Base-by-base conservation (phyloP, 2,797 vertebrate genomes). In the Pampus argenteus region DNA sequence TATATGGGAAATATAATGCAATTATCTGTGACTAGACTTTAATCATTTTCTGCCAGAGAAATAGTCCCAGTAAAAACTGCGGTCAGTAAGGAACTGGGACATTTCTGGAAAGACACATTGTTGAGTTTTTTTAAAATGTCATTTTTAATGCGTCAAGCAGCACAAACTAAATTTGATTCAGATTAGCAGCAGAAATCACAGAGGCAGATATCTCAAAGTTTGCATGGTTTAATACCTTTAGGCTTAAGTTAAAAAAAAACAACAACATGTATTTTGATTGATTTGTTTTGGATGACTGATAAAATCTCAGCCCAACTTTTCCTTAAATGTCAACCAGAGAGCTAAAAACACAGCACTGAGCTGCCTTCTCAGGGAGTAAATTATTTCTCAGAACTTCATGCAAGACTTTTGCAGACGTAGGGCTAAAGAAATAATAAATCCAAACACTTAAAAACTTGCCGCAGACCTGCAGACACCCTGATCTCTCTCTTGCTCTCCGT, bases 51-150 rank as follows among this genome's bases (percentile, higher is more conserved):
- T 20, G 17, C 66, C 14, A 38, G 13, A 34, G 34, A 22, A 14
- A 38, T 6, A 26, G 11, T 20, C 51, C 18, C 13, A 49, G 18
- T 57, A 38, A 67, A 47, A 68, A 4, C 25, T 47, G 23, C 17
- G 2, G 9, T 45, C 13, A 38, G 10, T 9, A 40, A 55, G 6
- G 17, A 72, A 48, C 25, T 52, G 11, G 29, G 31, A 31, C 23
- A 58, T 64, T 23, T 66, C 29, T 63, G 34, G 23, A 31, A 51
- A 63, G 42, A 57, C 42, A 44, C 17, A 18, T 28, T 51, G 28
- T 22, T 20, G 48, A 60, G 38, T 58, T 47, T 56, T 47, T 56
- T 69, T 51, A 15, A 74, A 66, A 62, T 57, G 20, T 38, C 6
- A 52, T 74, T 81, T 34, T 63, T 42, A 42, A 6, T 42, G 38